Evolutionary conservation across 1,140 invertebrate genomes (phyloP).

Genomic region (Phymorhynchus buccinoides): DNA sequence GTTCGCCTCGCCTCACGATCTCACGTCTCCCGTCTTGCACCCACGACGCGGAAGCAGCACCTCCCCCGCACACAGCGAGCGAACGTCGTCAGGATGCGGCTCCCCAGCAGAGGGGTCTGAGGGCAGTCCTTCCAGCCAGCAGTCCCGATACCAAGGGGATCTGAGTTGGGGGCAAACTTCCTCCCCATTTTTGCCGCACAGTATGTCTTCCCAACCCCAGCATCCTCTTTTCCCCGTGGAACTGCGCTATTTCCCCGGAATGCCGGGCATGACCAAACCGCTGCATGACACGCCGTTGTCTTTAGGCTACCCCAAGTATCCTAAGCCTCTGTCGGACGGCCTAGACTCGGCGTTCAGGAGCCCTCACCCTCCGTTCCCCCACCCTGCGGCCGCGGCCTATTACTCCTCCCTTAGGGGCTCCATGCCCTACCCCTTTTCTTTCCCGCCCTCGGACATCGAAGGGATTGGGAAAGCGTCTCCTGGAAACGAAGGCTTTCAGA

Average conservation of each 20-base stretch:
- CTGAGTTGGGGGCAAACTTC: slow-evolving; percentile 5
- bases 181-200: neutral
- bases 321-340: slow-evolving; percentile 12
- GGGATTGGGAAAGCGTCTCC: neutral
- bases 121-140: neutral
- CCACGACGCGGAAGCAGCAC: slow-evolving; percentile 24
- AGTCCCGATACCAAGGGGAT: neutral
- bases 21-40: neutral
- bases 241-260: slow-evolving; percentile 14
- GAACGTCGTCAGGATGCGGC: slow-evolving; percentile 24
- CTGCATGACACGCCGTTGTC: neutral
- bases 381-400: slow-evolving; percentile 28
- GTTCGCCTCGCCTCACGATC: neutral
- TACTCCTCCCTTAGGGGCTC: slow-evolving; percentile 25
- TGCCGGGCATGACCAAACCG: neutral
- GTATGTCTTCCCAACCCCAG: neutral
- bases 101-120: neutral
- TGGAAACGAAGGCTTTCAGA: neutral
- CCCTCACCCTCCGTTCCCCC: slow-evolving; percentile 6
- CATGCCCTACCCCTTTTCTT: slow-evolving; percentile 22
- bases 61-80: slow-evolving; percentile 33
- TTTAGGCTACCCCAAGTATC: neutral
- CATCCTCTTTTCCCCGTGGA: slow-evolving; percentile 25
- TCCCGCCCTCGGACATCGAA: neutral
- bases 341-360: slow-evolving; percentile 12